Percentiles rank a stretch among this genome's conserved stretches.
phyloP scores from a whole-genome alignment of 2,888 invertebrate species.

The Lymantria dispar region DNA sequence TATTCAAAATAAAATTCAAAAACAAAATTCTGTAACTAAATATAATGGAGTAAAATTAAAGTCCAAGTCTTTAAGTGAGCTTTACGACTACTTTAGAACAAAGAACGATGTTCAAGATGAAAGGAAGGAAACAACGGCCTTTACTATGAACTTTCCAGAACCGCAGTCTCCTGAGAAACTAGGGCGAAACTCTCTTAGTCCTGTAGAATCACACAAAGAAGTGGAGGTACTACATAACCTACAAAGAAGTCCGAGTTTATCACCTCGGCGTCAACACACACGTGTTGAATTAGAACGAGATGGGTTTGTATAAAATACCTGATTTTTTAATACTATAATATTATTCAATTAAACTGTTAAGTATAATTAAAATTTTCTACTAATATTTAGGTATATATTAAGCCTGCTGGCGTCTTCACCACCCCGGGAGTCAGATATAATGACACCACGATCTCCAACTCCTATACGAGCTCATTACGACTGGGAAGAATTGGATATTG shows the following conservation, averaged over 20 bases:
- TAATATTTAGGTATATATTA: conserved; percentile 55
- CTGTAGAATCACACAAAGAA: conserved; percentile 83
- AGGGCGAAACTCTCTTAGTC: conserved; percentile 56
- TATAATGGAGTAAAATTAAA: conserved; percentile 65
- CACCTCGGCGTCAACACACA: conserved; percentile 76
- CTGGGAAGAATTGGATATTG: conserved; percentile 85
- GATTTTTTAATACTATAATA: neutral
- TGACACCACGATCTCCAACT: conserved; percentile 58
- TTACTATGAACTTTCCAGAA: conserved; percentile 62
- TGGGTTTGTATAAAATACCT: conserved; percentile 51
- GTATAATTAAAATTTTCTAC: neutral
- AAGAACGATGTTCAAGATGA: conserved; percentile 52
- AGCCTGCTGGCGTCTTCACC: conserved; percentile 64
- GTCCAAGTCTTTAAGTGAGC: conserved; percentile 74
- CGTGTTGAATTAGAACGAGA: conserved; percentile 66
- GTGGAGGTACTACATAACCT: conserved; percentile 87
- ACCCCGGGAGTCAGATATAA: conserved; percentile 46
- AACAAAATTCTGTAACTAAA: conserved; percentile 38
- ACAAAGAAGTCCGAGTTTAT: conserved; percentile 83
- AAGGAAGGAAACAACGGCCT: conserved; percentile 52
- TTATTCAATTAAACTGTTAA: neutral
- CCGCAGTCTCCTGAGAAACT: conserved; percentile 61
- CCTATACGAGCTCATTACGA: conserved; percentile 60
- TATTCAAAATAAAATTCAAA: conserved; percentile 52
- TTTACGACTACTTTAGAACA: conserved; percentile 75